Conservation (phyloP, 1,140 invertebrate species). For the Drosophila grimshawi region DNA sequence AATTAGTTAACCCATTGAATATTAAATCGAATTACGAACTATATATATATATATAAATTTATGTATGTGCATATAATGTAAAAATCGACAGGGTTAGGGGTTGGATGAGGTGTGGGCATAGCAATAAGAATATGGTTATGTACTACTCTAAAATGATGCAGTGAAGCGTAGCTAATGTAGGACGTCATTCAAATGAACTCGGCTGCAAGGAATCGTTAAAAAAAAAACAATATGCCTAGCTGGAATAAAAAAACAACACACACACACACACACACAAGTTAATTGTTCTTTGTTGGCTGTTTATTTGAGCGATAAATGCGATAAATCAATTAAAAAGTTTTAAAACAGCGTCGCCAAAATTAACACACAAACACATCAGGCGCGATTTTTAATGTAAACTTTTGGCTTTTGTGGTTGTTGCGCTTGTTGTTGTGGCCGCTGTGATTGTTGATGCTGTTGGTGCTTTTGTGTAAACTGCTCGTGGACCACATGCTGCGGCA, state of each 20-base stretch:
- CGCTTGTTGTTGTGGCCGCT: conserved; percentile 22
- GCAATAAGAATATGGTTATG: not conserved
- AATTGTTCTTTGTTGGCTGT: conserved; percentile 19
- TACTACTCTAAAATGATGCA: conserved; percentile 13
- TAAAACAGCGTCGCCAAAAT: conserved; percentile 61
- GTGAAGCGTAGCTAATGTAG: conserved; percentile 33
- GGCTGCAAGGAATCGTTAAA: conserved; percentile 7
- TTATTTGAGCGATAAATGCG: conserved; percentile 34
- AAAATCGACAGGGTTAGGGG: not conserved
- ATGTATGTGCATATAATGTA: not conserved
- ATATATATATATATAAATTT: not conserved
- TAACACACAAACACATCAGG: conserved; percentile 80
- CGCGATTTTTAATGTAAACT: conserved; percentile 78
- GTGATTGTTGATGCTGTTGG: conserved; percentile 29
- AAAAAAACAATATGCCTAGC: conserved; percentile 14
- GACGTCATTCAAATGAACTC: conserved; percentile 26
- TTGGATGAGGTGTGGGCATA: not conserved
- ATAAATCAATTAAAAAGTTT: conserved; percentile 80
- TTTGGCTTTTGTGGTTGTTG: conserved; percentile 22
- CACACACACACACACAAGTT: not conserved
- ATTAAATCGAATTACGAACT: conserved; percentile 36
- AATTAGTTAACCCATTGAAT: conserved; percentile 22
- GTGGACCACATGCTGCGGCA: conserved; percentile 69
- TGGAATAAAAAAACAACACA: conserved; percentile 1
- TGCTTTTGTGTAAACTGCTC: conserved; percentile 36